These are phyloP conservation scores for Ormyrus nitidulus DNA, from an alignment of 2,888 invertebrate species.

Conservation along the genomic window DNA sequence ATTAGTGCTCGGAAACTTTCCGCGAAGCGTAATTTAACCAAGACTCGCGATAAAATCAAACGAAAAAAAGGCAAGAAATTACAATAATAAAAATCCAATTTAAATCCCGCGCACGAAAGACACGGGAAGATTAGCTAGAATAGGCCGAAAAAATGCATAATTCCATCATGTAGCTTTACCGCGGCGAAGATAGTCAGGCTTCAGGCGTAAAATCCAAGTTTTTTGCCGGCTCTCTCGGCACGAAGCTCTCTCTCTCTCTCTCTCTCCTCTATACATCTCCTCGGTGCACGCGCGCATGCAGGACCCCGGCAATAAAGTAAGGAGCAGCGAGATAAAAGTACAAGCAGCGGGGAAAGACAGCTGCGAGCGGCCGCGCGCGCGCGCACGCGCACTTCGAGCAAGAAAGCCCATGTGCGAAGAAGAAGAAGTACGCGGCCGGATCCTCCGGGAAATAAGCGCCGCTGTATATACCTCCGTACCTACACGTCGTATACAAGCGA, in stretches of 20 bases:
- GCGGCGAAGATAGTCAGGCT: background rate
- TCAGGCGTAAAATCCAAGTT: conserved; percentile 41
- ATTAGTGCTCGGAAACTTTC: background rate
- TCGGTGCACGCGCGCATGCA: background rate
- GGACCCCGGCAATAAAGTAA: conserved; percentile 36
- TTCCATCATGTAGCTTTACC: conserved; percentile 18
- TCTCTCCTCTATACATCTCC: background rate
- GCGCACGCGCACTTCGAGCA: background rate
- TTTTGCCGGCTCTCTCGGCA: background rate
- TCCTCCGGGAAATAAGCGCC: conserved; percentile 34
- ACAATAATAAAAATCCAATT: conserved; percentile 18
- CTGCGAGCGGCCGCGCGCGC: background rate
- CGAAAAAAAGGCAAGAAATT: background rate
- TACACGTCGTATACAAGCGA: background rate
- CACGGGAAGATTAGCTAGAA: background rate
- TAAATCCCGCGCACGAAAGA: background rate
- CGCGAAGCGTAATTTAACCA: background rate
- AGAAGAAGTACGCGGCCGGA: conserved; percentile 32
- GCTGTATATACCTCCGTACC: conserved; percentile 1
- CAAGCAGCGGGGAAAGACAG: background rate
- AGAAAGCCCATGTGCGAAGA: conserved; percentile 43
- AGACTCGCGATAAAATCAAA: background rate
- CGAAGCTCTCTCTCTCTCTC: no score
- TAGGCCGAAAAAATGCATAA: background rate
- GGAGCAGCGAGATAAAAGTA: conserved; percentile 21